A percentile compares a stretch with the other conserved stretches of the same genome.
These are phyloP conservation scores for Ametastegia equiseti DNA, from an alignment of 2,888 invertebrate species.

Conservation along the genomic window DNA sequence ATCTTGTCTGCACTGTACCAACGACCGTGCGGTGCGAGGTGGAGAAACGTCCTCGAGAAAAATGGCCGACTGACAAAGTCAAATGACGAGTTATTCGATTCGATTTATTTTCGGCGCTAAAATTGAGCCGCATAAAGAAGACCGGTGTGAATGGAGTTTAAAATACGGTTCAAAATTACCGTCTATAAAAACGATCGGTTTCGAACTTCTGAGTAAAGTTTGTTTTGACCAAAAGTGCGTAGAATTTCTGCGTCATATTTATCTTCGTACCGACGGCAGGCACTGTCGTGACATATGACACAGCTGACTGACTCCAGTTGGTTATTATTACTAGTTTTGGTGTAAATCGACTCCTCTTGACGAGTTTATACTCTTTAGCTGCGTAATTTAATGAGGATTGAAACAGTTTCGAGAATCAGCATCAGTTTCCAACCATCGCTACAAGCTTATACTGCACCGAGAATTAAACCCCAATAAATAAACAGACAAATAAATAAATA, in stretches of 20 bases:
- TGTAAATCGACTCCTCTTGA: no score
- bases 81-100: neutral
- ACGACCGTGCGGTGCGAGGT: conserved; percentile 11
- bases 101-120: neutral
- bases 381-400: neutral
- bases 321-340: neutral
- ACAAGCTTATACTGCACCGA: no score
- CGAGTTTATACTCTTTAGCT: no score
- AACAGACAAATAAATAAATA: no score
- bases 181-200: no score
- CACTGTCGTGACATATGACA: conserved; percentile 19
- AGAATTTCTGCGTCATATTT: conserved; percentile 31
- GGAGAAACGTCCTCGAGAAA: conserved; percentile 5
- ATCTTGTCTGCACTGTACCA: conserved; percentile 60
- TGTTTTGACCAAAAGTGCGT: conserved; percentile 34
- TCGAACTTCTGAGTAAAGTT: conserved; percentile 8
- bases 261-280: neutral
- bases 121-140: neutral
- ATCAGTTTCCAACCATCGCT: neutral
- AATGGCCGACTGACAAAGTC: conserved; percentile 22
- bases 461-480: no score
- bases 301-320: conserved; percentile 26
- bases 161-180: neutral
- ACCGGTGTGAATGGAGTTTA: neutral
- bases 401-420: neutral